Evolutionary conservation across 2,113 vertebrate species (phyloP).

Genomic region (Cyanistes caeruleus): DNA sequence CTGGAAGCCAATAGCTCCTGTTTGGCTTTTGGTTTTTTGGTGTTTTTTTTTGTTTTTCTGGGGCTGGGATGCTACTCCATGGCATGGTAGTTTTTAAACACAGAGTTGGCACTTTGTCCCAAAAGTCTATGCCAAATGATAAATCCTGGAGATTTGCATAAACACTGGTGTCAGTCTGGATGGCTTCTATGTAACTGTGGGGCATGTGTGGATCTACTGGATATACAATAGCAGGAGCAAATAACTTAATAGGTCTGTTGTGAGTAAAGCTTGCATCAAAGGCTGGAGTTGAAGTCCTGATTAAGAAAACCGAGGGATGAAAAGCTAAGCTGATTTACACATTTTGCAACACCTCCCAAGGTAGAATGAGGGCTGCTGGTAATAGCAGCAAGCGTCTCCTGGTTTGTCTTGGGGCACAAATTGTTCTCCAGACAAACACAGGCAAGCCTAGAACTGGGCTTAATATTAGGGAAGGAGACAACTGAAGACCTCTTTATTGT

Average conservation of each 20-base stretch:
- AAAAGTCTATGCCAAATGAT: constrained; percentile 3
- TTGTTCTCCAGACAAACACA: constrained; percentile 2
- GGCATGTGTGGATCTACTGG: constrained; percentile 58
- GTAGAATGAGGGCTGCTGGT: constrained; percentile 16
- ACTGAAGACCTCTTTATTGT: background rate
- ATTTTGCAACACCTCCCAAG: constrained; percentile 49
- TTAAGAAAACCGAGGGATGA: constrained; percentile 50
- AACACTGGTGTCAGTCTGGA: constrained; percentile 35
- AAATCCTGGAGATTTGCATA: constrained; percentile 40
- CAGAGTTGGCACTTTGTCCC: background rate
- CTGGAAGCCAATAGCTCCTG: background rate
- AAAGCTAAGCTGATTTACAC: constrained; percentile 45
- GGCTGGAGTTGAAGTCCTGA: constrained; percentile 25
- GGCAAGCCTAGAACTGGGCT: constrained; percentile 5
- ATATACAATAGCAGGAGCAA: constrained; percentile 56
- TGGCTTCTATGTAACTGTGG: constrained; percentile 55
- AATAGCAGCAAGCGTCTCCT: constrained; percentile 46
- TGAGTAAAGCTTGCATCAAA: constrained; percentile 60
- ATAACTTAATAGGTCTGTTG: constrained; percentile 64
- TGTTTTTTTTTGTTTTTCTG: background rate
- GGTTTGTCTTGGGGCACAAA: constrained; percentile 33
- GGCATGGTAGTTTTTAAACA: background rate
- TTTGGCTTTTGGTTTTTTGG: background rate
- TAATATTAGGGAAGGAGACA: constrained; percentile 25
- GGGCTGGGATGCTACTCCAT: background rate